Evolutionary conservation across 2,888 invertebrate species (phyloP), one percentile per base, ranked within the genome.

Genomic region (Erebia epiphron): DNA sequence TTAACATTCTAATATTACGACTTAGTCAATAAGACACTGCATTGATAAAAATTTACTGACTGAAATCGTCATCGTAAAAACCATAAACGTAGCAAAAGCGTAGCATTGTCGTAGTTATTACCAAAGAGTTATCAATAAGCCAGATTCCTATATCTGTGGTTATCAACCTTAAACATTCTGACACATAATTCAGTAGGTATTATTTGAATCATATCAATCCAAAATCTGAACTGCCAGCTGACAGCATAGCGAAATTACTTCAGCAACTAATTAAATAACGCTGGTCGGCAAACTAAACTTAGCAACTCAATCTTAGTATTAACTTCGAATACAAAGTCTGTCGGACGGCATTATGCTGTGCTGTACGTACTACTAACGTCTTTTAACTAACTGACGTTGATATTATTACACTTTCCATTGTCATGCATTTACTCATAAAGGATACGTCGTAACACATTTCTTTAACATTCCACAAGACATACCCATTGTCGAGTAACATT

Each of bases 271-370:
- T 62, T 62, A 62, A 62, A 62, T 62, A 62, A 62, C 7, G 49
- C 62, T 46, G 62, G 21, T 14, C 62, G 13, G 21, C 18, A 62
- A 62, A 49, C 49, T 49, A 46, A 49, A 62, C 21, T 62, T 49
- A 49, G 62, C 4, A 62, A 62, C 21, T 62, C 62, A 62, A 62
- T 62, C 46, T 49, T 49, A 49, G 49, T 21, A 62, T 62, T 62
- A 62, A 62, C 62, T 62, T 62, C 8, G 14, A 62, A 62, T 49
- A 62, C 62, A 13, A 21, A 46, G 62, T 49, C 49, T 49, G 62
- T 49, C 21, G 18, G 66, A 18, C 18, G 56, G 43, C 21, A 56
- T 56, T 56, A 16, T 56, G 18, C 54, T 68, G 18, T 61, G n/a
- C n/a, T n/a, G 14, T 16, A 35, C 7, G 35, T 35, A 35, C n/a